These are phyloP conservation scores for Amniataba percoides DNA, from an alignment of 2,797 vertebrate genomes.

Conservation along the genomic window DNA sequence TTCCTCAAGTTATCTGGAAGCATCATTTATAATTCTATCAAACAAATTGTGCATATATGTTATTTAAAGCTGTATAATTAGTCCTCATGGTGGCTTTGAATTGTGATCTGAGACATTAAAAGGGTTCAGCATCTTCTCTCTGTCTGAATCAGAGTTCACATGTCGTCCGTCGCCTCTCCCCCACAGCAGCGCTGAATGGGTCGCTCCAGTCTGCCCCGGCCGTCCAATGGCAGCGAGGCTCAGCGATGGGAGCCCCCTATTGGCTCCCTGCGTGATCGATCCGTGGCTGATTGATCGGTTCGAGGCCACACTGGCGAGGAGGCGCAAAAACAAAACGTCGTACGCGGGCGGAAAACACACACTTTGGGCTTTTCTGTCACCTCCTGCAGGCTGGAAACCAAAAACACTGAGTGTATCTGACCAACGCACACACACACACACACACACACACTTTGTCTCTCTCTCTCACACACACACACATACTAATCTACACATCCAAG, in stretches of 20 bases:
- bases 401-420: constrained; percentile 43
- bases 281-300: constrained; percentile 90
- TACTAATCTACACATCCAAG: constrained; percentile 9
- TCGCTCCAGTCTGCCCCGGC: constrained; percentile 88
- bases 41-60: neutral
- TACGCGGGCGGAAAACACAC: constrained; percentile 42
- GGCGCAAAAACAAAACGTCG: constrained; percentile 66
- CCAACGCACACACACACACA: neutral
- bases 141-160: constrained; percentile 31
- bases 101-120: neutral
- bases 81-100: neutral
- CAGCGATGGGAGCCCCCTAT: constrained; percentile 84
- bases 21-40: neutral
- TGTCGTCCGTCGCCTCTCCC: constrained; percentile 70
- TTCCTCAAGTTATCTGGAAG: neutral
- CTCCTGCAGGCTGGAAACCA: constrained; percentile 7
- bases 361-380: constrained; percentile 35
- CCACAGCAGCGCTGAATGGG: constrained; percentile 86
- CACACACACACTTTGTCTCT: neutral
- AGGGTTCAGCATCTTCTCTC: constrained; percentile 4
- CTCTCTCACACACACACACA: neutral
- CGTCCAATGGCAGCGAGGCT: constrained; percentile 87
- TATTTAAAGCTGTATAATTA: neutral
- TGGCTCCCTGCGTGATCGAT: constrained; percentile 90
- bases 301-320: constrained; percentile 85